Evolutionary conservation across 2,113 vertebrate genomes (phyloP).

Genomic region (Stercorarius parasiticus): DNA sequence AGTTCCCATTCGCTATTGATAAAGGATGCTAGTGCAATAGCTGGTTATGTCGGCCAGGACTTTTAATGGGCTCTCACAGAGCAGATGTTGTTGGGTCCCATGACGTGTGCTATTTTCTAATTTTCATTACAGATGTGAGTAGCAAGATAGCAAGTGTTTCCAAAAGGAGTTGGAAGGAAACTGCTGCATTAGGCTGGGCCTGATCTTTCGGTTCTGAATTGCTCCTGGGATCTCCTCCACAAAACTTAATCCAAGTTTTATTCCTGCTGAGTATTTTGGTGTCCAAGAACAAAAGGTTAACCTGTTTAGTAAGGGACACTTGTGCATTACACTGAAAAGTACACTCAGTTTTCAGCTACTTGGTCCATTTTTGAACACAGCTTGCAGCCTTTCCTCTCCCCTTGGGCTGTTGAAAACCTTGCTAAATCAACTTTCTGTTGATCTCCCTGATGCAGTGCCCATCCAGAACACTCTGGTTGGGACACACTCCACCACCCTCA

Average conservation of each 20-base stretch:
- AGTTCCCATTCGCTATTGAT: neutral
- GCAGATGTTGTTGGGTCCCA: neutral
- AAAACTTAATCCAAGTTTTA: neutral
- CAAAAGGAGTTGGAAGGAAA: neutral
- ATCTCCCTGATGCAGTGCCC: neutral
- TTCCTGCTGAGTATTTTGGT: neutral
- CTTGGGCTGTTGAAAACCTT: neutral
- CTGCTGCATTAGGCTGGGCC: neutral
- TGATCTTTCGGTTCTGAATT: neutral
- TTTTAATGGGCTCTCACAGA: neutral
- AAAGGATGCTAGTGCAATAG: neutral
- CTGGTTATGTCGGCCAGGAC: neutral
- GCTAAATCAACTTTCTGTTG: neutral
- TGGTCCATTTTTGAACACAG: neutral
- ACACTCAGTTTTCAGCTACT: neutral
- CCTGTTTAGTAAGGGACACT: neutral
- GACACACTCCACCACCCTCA: neutral
- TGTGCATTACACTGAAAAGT: neutral
- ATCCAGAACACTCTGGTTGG: neutral
- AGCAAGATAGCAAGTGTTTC: neutral
- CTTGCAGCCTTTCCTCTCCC: neutral
- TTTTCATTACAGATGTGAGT: neutral
- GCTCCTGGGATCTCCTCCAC: neutral
- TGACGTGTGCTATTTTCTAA: neutral
- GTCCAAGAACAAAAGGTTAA: neutral